phyloP scores from a whole-genome alignment of 2,113 vertebrate genomes.

The Tupaia tana region DNA sequence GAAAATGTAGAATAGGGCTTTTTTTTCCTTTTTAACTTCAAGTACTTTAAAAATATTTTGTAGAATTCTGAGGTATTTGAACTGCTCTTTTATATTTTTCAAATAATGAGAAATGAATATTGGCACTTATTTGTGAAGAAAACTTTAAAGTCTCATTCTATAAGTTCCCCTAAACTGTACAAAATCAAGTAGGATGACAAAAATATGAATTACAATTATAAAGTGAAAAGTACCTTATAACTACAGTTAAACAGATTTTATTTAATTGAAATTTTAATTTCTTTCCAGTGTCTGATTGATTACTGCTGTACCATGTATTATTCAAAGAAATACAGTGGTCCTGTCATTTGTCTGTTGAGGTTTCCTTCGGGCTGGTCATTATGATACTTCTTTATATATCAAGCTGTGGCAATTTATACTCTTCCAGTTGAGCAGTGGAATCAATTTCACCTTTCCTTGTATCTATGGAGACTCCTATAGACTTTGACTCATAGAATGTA shows the following conservation, averaged over 20 bases:
- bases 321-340: not conserved
- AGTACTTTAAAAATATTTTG: not conserved
- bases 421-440: not conserved
- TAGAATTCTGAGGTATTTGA: not conserved
- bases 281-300: not conserved
- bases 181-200: not conserved
- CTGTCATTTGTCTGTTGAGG: not conserved
- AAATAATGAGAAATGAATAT: not conserved
- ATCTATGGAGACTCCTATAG: not conserved
- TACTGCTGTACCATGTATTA: not conserved
- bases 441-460: not conserved
- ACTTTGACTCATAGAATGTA: not conserved
- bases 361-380: not conserved
- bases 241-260: not conserved
- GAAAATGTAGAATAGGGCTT: not conserved
- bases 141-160: not conserved
- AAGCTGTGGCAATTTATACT: not conserved
- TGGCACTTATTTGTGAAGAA: not conserved
- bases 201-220: not conserved
- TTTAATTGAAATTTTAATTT: not conserved
- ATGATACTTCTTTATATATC: not conserved
- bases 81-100: not conserved
- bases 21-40: not conserved
- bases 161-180: not conserved
- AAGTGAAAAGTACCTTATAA: not conserved